Evolutionary conservation across 1,140 invertebrate species (phyloP), one percentile per base, ranked within the genome.

Genomic region (Orussus abietinus): DNA sequence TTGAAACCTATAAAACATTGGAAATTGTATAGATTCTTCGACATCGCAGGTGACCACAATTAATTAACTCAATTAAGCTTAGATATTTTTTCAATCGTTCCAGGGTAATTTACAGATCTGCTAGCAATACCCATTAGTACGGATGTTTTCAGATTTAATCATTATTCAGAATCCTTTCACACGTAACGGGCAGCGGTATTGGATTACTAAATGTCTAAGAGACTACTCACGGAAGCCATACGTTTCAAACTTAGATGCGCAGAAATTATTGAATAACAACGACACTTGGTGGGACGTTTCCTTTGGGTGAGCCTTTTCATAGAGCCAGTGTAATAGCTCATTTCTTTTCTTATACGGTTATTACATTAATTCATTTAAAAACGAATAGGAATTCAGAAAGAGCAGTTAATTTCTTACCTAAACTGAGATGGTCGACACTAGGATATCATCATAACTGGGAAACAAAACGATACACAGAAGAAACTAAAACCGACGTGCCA

Each of bases 361-460:
- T n/a, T n/a, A n/a, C n/a, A n/a, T n/a, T n/a, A n/a, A n/a, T n/a
- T n/a, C n/a, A n/a, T n/a, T n/a, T n/a, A n/a, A n/a, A n/a, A n/a
- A n/a, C n/a, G n/a, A n/a, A n/a, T 17, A 68, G 62, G 35, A 47
- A 50, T 20, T 29, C 34, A 15, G 45, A 55, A 11, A 48, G 43
- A 37, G 42, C 47, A 11, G 47, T 51, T 17, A 34, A 50, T 7
- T 52, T 78, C n/a, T 45, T 72, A 26, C 51, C 69, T 29, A 88
- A 88, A 62, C 74, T 96, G 39, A 74, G 92, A 57, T 97, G 94
- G 94, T 80, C 84, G 10, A 96, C 93, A 2, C 66, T 96, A 21
- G 93, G 94, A 12, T 96, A 95, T 66, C 93, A 97, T 71, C 92
- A 97, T 66, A 83, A 96, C 71, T 96, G 93, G 93, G 83, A 94